Evolutionary conservation across 2,113 vertebrate species (phyloP).

Genomic region (Dromaius novaehollandiae): DNA sequence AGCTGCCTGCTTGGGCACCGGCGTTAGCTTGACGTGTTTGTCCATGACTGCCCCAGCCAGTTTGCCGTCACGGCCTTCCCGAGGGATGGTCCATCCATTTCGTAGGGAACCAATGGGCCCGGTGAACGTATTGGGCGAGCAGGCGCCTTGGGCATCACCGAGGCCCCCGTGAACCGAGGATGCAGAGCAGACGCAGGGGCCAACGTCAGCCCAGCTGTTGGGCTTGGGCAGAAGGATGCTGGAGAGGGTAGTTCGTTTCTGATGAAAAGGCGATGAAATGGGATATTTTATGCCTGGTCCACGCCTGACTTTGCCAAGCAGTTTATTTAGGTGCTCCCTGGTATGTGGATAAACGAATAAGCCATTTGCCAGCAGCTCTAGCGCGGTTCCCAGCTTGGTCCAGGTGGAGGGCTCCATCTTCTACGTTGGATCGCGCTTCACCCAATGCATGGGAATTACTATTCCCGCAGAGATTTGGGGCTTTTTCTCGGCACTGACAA

Average conservation of each 20-base stretch:
- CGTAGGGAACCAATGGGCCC: background rate
- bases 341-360: background rate
- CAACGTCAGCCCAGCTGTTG: background rate
- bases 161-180: background rate
- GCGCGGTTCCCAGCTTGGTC: background rate
- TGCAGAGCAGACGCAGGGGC: background rate
- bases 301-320: background rate
- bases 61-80: background rate
- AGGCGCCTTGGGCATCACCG: background rate
- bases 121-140: background rate
- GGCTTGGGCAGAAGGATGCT: background rate
- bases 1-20: too few relatives aligned
- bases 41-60: accelerated
- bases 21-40: too few relatives aligned
- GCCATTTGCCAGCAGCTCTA: background rate
- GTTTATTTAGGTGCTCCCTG: background rate
- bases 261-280: background rate
- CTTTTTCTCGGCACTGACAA: background rate
- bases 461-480: background rate
- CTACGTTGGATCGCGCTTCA: background rate
- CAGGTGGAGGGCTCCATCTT: background rate
- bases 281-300: background rate
- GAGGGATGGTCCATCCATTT: background rate
- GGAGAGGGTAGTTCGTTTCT: background rate
- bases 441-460: background rate